A percentile compares a stretch with the other conserved stretches of the same genome.
Conservation (phyloP, 1,140 invertebrate genomes). For the Dolichoris vasculosae region DNA sequence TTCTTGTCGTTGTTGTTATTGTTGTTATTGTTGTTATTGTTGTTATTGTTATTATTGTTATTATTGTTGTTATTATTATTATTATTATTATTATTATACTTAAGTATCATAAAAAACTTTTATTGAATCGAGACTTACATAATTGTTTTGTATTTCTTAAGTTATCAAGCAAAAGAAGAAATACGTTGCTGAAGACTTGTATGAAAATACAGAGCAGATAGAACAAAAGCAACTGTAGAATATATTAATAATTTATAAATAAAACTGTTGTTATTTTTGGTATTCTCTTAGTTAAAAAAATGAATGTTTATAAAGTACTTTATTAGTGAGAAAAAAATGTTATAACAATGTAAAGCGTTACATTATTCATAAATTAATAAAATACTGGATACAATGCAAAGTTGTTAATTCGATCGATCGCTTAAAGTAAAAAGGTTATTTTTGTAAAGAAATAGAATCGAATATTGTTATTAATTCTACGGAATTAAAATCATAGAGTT, state of each 20-base stretch:
- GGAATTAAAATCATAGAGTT: neutral
- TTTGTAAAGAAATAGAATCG: neutral
- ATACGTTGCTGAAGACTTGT: neutral
- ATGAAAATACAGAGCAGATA: neutral
- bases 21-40: too few species aligned
- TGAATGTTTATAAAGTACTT: neutral
- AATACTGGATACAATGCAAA: neutral
- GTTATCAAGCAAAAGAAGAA: slow-evolving; percentile 15
- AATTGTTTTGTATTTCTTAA: slow-evolving; percentile 1
- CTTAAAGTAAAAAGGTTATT: slow-evolving; percentile 55
- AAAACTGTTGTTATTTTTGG: neutral
- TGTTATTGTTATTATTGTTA: too few species aligned
- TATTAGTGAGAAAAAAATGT: neutral
- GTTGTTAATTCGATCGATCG: neutral
- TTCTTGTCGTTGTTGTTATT: too few species aligned
- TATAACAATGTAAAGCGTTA: neutral
- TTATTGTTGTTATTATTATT: too few species aligned
- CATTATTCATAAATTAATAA: slow-evolving; percentile 3
- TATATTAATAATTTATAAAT: neutral
- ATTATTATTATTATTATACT: slow-evolving; percentile 12
- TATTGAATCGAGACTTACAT: slow-evolving; percentile 11
- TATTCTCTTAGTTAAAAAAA: neutral
- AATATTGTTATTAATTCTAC: neutral
- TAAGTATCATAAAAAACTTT: neutral
- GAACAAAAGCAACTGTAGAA: neutral